Evolutionary conservation across 30 jellyfish, hydroid and myxozoan genomes (phyloP), one percentile per base, ranked within the genome.

Genomic region (Catostylus mosaicus): DNA sequence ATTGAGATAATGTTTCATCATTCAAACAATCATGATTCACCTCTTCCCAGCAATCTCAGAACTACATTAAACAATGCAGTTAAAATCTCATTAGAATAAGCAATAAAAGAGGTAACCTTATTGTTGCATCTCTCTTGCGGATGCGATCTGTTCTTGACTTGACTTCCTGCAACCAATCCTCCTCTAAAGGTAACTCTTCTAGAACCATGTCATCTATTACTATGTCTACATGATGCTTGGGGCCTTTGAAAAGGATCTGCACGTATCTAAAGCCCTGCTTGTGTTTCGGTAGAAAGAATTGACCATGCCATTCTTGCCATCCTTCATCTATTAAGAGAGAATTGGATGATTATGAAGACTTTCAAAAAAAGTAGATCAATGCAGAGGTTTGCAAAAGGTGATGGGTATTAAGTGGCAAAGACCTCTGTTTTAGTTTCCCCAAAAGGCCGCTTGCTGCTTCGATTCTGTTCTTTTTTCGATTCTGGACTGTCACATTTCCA

Each of bases 281-380:
- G 80, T 80, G 90, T 11, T 77, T 59, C 4, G 96, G 98, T 0
- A 92, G 77, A 67, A 61, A 74, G 48, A 92, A 92, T 56, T 85
- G 96, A 4, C 92, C 85, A n/a, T 82, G 79, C 98, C 98, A 92
- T 35, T 77, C 87, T 59, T 84, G 93, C 98, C 98, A 92, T 27
- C 84, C 92, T 40, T 90, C 88, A 77, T 90, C 97, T 90, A 23
- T 11, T 64, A 75, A 0, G 30, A 30, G 50, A 23, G 45, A 32
- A 31, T 27, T 11, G 54, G 54, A 14, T 40, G 14, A 40, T 7
- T 5, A 40, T 1, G 26, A 38, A 30, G 3, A 69, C 19, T 32
- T 69, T 6, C 32, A 5, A 3, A 11, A 11, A 6, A 29, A 8
- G 30, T 5, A 10, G 30, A 11, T 11, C 4, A 64, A 14, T 5